phyloP scores from a whole-genome alignment of 1,140 invertebrate species.

The Hirudo medicinalis region DNA sequence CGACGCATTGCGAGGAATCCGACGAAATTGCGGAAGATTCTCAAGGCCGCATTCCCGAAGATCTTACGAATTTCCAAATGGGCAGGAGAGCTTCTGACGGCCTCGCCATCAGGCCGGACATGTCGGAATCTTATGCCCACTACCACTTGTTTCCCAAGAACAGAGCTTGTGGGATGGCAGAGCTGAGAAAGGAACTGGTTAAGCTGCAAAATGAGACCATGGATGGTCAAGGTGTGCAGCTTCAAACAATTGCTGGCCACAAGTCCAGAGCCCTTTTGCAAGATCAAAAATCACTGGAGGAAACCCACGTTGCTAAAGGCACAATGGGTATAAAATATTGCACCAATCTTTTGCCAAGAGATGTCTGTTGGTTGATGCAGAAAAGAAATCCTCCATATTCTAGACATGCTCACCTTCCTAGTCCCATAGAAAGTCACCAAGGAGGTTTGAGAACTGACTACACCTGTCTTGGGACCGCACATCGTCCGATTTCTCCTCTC shows the following conservation, averaged over 20 bases:
- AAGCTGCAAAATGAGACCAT: constrained; percentile 44
- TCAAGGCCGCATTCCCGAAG: constrained; percentile 57
- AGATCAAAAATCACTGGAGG: constrained; percentile 9
- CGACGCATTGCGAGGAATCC: constrained; percentile 16
- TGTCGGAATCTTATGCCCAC: constrained; percentile 49
- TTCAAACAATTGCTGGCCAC: background rate
- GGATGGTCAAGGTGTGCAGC: background rate
- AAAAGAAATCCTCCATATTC: background rate
- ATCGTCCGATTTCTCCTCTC: background rate
- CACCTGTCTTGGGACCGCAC: background rate
- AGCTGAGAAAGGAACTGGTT: constrained; percentile 62
- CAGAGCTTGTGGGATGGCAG: constrained; percentile 61
- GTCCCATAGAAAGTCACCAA: constrained; percentile 1
- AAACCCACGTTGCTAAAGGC: background rate
- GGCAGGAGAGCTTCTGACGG: constrained; percentile 76
- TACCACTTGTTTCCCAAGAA: constrained; percentile 59
- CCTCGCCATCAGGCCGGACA: constrained; percentile 43
- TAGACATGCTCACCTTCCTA: background rate
- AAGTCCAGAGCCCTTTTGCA: background rate
- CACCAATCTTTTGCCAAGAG: background rate
- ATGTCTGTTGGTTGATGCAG: background rate
- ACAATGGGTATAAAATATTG: background rate
- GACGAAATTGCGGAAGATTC: constrained; percentile 49
- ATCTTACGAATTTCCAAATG: constrained; percentile 52
- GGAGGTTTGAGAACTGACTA: too few relatives aligned